Conservation (phyloP, 2,888 invertebrate species). For the Isoperla grammatica region DNA sequence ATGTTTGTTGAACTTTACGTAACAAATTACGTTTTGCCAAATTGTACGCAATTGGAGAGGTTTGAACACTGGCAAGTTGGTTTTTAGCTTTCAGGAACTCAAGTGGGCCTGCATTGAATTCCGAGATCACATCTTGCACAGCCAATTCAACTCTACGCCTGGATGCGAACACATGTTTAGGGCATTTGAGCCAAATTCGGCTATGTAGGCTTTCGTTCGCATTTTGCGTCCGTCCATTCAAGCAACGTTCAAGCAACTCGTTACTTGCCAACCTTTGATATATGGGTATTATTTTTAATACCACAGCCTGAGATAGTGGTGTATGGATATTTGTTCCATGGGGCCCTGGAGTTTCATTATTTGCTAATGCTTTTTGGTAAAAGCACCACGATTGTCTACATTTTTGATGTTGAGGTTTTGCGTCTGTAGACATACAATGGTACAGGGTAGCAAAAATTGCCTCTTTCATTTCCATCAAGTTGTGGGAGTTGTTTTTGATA, state of each 20-base stretch:
- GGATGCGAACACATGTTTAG: neutral
- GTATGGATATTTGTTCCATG: conserved; percentile 11
- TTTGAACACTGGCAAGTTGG: neutral
- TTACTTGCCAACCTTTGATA: conserved; percentile 22
- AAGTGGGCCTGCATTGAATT: neutral
- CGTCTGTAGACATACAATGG: conserved; percentile 33
- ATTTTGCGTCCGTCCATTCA: conserved; percentile 22
- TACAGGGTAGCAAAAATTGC: conserved; percentile 32
- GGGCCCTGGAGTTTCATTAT: conserved; percentile 7
- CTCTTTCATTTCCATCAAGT: conserved; percentile 28
- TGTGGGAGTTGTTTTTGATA: conserved; percentile 26
- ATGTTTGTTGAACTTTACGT: neutral
- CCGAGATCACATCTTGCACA: neutral
- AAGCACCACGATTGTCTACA: conserved; percentile 31
- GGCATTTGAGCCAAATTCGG: conserved; percentile 20
- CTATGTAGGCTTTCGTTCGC: conserved; percentile 26
- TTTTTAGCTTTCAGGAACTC: neutral
- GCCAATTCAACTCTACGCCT: neutral
- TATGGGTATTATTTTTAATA: conserved; percentile 24
- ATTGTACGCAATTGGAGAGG: neutral
- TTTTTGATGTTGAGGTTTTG: conserved; percentile 32
- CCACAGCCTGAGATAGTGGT: conserved; percentile 11
- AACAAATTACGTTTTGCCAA: neutral
- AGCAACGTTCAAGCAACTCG: conserved; percentile 17
- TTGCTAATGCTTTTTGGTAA: conserved; percentile 26